Base-by-base conservation (phyloP, 1,140 invertebrate species). In the Sitophilus oryzae region DNA sequence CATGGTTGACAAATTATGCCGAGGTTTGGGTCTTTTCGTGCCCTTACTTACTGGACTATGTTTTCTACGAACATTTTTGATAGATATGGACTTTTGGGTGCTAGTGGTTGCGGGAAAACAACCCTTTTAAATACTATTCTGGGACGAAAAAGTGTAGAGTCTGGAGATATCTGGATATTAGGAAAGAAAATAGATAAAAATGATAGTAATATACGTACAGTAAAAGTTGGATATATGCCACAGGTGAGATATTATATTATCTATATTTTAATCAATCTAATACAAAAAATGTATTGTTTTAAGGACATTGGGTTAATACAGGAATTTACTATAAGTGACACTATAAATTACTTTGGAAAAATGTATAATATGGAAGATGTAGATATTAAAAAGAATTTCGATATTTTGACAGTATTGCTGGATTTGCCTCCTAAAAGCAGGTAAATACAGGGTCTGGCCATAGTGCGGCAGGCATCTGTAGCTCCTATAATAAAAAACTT, bases 331-430 rank as follows among this genome's bases (percentile, higher is more conserved):
- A 86, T 93, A 0, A 81, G 82, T 36, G 89, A 91, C 55, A 91
- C 90, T 0, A 75, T 96, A 1, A 82, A 82, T 52, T 96, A 91
- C 72, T 96, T 96, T 72, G 93, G 93, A 0, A 76, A 85, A n/a
- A 84, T 96, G 40, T 90, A 91, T 66, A 85, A 86, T 3, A 83
- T 97, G 78, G 74, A 76, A 0, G 72, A 78, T 4, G 62, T 74
- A 2, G 73, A 76, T n/a, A 85, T 95, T 36, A 69, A 77, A 4
- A 75, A 84, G 20, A 75, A 86, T 58, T 86, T 82, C 54, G 70
- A 77, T 20, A 82, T 87, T 62, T 77, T 95, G 1, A 71, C 81
- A 2, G 76, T 82, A 8, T 76, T 95, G 11, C 72, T 93, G 1
- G 82, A 91, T 14, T 68, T 93, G 30, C 88, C 89, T 1, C 77